A percentile compares a stretch with the other conserved stretches of the same genome.
Evolutionary conservation across 2,888 invertebrate species (phyloP).

Genomic region (Mactromeris polynyma): DNA sequence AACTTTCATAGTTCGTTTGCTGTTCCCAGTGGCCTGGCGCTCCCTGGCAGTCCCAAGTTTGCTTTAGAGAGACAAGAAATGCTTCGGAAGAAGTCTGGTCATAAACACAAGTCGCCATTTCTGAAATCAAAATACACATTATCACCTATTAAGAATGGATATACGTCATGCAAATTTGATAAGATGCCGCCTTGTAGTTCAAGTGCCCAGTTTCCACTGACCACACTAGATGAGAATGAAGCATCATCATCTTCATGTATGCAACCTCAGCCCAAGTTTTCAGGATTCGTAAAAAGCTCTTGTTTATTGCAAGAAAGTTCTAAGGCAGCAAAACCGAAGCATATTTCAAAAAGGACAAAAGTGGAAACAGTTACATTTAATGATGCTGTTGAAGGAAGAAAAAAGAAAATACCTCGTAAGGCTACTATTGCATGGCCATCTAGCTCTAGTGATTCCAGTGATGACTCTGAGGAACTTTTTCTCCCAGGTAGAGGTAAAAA

Average conservation of each 20-base stretch:
- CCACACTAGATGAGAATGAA: neutral
- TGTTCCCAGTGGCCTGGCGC: neutral
- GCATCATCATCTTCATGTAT: neutral
- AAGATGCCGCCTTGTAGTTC: neutral
- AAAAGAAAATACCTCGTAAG: neutral
- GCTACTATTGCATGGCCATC: constrained; percentile 57
- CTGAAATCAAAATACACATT: constrained; percentile 29
- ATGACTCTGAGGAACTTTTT: constrained; percentile 33
- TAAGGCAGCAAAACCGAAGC: neutral
- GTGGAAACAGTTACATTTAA: constrained; percentile 3
- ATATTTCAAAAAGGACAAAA: neutral
- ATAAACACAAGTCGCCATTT: constrained; percentile 49
- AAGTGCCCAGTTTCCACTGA: neutral
- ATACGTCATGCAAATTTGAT: constrained; percentile 7
- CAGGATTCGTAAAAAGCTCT: constrained; percentile 63
- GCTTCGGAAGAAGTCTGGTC: constrained; percentile 31
- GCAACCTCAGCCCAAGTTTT: neutral
- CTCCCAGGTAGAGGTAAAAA: neutral
- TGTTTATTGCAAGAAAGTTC: constrained; percentile 29
- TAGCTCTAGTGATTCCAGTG: constrained; percentile 50
- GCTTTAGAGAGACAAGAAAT: constrained; percentile 50
- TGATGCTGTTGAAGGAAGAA: neutral
- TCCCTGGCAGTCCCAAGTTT: constrained; percentile 48
- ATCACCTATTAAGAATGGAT: neutral
- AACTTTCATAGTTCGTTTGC: neutral